phyloP scores from a whole-genome alignment of 2,888 invertebrate species.

The Tethea ocularis region DNA sequence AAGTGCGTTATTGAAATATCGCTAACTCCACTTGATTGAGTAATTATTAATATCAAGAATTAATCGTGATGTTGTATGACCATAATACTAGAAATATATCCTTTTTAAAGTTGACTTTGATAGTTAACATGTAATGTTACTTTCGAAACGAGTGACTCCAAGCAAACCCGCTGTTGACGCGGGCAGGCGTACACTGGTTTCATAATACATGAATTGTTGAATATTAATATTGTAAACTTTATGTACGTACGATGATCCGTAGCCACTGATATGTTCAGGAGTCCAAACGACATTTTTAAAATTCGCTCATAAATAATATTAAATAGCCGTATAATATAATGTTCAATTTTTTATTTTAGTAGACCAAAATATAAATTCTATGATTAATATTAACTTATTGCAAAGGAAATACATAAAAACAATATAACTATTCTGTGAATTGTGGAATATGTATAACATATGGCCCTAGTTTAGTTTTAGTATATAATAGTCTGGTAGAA shows the following conservation, averaged over 20 bases:
- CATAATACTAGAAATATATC: neutral
- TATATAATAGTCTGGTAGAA: neutral
- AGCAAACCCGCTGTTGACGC: conserved; percentile 40
- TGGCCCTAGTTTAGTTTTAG: neutral
- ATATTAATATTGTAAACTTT: conserved; percentile 46
- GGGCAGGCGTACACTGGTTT: conserved; percentile 38
- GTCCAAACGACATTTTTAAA: conserved; percentile 26
- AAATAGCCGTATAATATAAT: neutral
- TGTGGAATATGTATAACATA: neutral
- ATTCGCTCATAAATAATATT: neutral
- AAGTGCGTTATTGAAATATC: neutral
- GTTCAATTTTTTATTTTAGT: neutral
- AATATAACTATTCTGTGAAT: conserved; percentile 1
- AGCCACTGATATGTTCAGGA: conserved; percentile 41
- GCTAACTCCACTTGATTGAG: neutral
- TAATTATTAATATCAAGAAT: conserved; percentile 10
- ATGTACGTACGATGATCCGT: conserved; percentile 53
- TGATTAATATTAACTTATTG: neutral
- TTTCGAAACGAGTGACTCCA: conserved; percentile 41
- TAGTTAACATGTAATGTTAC: conserved; percentile 45
- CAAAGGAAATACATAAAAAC: neutral
- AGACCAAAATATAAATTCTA: neutral
- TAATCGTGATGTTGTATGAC: neutral
- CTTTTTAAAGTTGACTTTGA: conserved; percentile 32
- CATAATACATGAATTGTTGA: conserved; percentile 38